phyloP scores from a whole-genome alignment of 2,113 vertebrate species.

The Notarius quadriscutis region DNA sequence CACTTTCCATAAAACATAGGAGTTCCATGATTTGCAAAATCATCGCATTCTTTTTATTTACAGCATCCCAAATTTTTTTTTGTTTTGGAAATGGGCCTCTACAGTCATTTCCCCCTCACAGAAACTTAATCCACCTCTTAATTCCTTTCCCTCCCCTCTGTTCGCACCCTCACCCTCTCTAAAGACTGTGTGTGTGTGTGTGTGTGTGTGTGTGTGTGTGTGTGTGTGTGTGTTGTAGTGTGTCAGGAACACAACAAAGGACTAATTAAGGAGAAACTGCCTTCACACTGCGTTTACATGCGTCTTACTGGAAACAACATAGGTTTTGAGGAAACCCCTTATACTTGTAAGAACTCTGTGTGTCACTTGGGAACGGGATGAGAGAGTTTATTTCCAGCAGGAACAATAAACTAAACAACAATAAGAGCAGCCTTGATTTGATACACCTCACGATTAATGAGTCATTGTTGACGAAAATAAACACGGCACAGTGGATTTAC shows the following conservation, averaged over 20 bases:
- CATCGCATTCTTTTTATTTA: no score
- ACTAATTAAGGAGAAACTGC: neutral
- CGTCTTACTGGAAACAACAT: constrained; percentile 17
- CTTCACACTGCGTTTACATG: constrained; percentile 23
- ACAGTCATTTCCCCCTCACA: constrained; percentile 13
- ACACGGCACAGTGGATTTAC: neutral
- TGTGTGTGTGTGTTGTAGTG: neutral
- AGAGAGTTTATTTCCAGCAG: constrained; percentile 5
- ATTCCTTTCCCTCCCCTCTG: neutral
- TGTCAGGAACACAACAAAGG: neutral
- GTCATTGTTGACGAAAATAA: constrained; percentile 14
- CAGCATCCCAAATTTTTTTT: no score
- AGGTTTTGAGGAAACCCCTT: neutral
- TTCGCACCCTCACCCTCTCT: neutral
- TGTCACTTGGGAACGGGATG: neutral
- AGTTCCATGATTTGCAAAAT: no score
- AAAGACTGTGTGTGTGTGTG: neutral
- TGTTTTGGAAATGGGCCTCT: neutral
- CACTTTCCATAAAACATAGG: no score
- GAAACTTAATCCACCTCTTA: constrained; percentile 7
- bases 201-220: neutral
- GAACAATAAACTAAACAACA: neutral
- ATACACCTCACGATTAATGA: neutral
- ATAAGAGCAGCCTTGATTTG: neutral
- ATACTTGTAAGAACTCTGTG: neutral